A percentile compares a stretch with the other conserved stretches of the same genome.
Conservation (phyloP, 2,113 vertebrate species). For the Hippocampus guttulatus region DNA sequence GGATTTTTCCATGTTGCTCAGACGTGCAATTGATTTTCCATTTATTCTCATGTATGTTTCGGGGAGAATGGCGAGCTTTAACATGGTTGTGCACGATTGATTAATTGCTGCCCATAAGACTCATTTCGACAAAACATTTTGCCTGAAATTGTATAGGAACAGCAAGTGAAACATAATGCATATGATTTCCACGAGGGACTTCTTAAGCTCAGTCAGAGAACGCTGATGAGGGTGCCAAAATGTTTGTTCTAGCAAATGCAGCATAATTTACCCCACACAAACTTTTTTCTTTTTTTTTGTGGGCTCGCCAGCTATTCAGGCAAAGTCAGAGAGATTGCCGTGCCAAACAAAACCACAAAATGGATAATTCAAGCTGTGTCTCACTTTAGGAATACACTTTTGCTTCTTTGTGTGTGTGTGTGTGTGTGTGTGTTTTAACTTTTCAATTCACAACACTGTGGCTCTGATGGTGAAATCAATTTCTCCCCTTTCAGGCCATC, state of each 20-base stretch:
- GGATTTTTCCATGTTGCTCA: conserved; percentile 18
- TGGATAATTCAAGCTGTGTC: background rate
- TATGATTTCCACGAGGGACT: background rate
- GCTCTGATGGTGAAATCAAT: conserved; percentile 21
- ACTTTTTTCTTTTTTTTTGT: conserved; percentile 4
- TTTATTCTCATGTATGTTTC: background rate
- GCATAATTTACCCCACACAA: conserved; percentile 52
- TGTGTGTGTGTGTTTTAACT: background rate
- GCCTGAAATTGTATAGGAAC: background rate
- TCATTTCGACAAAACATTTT: too few species aligned
- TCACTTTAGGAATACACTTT: conserved; percentile 7
- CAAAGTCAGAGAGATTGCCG: conserved; percentile 30
- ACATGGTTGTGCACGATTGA: background rate
- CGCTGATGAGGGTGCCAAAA: conserved; percentile 27
- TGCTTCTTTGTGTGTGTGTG: conserved; percentile 8
- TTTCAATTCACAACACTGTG: conserved; percentile 13
- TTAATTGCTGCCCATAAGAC: background rate
- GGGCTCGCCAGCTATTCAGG: conserved; percentile 43
- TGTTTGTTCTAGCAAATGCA: conserved; percentile 36
- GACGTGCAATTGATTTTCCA: background rate
- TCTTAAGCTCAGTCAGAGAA: conserved; percentile 20
- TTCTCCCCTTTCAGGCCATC: conserved; percentile 35
- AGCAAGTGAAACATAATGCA: background rate
- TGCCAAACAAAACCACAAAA: conserved; percentile 27
- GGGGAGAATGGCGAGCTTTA: background rate